phyloP scores from a whole-genome alignment of 1,140 invertebrate genomes.

The Drosophila eugracilis region DNA sequence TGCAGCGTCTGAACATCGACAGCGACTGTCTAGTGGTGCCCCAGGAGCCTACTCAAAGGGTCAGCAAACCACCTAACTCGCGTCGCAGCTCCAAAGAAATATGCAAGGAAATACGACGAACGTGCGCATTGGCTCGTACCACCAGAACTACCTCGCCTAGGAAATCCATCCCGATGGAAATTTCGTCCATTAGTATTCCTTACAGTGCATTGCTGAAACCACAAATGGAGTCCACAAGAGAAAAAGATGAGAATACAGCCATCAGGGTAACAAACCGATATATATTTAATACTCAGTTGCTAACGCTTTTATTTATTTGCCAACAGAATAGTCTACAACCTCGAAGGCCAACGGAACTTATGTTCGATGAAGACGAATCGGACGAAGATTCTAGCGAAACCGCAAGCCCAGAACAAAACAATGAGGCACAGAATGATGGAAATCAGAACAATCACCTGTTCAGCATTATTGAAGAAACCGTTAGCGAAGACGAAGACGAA shows the following conservation, averaged over 20 bases:
- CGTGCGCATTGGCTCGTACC: background rate
- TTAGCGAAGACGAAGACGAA: background rate
- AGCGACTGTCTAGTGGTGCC: background rate
- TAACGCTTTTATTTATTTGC: background rate
- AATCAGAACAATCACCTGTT: background rate
- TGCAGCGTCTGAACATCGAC: slow-evolving; percentile 2
- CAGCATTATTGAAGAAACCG: slow-evolving; percentile 5
- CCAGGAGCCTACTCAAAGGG: background rate
- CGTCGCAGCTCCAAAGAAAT: slow-evolving; percentile 16
- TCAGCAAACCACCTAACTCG: background rate
- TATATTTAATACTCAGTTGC: no score
- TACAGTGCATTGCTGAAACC: background rate
- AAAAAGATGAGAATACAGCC: background rate
- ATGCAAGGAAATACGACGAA: slow-evolving; percentile 9
- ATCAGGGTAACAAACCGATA: background rate
- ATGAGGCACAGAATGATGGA: background rate
- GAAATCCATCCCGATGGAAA: background rate
- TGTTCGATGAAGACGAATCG: slow-evolving; percentile 1
- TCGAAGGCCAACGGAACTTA: background rate
- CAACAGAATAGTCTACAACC: slow-evolving; percentile 1
- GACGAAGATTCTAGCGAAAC: background rate
- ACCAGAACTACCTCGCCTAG: background rate
- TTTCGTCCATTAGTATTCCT: background rate
- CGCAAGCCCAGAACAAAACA: background rate
- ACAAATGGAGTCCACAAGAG: background rate